These are phyloP conservation scores for Trididemnum nubilum DNA, from an alignment of 23 tunicate genomes.

Conservation along the genomic window DNA sequence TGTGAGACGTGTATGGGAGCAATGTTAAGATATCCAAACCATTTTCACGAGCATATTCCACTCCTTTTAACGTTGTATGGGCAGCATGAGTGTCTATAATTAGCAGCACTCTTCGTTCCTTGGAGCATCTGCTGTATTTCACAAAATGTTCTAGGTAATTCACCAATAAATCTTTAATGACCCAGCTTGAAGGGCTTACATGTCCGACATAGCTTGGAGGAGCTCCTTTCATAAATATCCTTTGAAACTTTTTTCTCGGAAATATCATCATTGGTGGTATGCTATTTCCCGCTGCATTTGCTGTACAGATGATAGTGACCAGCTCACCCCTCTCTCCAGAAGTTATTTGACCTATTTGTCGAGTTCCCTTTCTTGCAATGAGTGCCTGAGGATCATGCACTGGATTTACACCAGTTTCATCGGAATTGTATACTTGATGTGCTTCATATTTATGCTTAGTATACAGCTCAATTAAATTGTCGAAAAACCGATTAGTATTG, in stretches of 20 bases:
- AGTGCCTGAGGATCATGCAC: neutral
- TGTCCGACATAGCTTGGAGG: slow-evolving; percentile 10
- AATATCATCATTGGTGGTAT: neutral
- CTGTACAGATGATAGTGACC: slow-evolving; percentile 3
- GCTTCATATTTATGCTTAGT: neutral
- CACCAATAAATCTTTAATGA: slow-evolving; percentile 16
- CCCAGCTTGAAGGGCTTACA: slow-evolving; percentile 19
- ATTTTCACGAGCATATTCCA: slow-evolving; percentile 1
- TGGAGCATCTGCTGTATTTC: slow-evolving; percentile 26
- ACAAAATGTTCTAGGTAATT: slow-evolving; percentile 29
- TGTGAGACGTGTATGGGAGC: neutral
- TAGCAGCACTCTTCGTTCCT: slow-evolving; percentile 32
- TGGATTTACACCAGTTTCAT: neutral
- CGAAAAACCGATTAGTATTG: neutral
- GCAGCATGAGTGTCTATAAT: slow-evolving; percentile 36
- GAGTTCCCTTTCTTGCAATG: neutral
- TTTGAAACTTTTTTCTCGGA: neutral
- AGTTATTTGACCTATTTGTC: slow-evolving; percentile 4
- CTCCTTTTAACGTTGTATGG: neutral
- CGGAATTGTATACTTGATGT: slow-evolving; percentile 1
- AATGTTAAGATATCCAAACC: neutral
- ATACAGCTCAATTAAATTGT: neutral
- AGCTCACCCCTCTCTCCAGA: slow-evolving; percentile 2
- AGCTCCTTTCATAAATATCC: neutral
- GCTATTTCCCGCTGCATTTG: neutral